phyloP scores from a whole-genome alignment of 1,140 invertebrate genomes.

The Coboldia fuscipes region DNA sequence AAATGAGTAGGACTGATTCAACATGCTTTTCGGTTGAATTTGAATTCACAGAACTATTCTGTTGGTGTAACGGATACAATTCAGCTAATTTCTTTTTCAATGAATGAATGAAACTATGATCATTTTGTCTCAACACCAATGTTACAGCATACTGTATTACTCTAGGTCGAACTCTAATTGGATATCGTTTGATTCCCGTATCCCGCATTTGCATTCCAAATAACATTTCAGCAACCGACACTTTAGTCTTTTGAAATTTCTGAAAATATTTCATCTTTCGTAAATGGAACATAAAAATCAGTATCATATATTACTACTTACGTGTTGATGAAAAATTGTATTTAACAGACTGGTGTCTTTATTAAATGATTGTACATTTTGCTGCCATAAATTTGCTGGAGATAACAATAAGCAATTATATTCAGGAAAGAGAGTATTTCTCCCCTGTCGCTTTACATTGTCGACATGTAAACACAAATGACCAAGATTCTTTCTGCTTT shows the following conservation, averaged over 20 bases:
- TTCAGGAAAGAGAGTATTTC: conserved; percentile 50
- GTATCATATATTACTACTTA: conserved; percentile 18
- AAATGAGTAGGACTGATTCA: conserved; percentile 38
- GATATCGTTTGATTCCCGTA: conserved; percentile 73
- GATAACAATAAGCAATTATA: conserved; percentile 84
- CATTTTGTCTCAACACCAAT: conserved; percentile 60
- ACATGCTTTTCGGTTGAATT: not conserved
- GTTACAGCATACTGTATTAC: conserved; percentile 81
- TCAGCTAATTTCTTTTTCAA: conserved; percentile 43
- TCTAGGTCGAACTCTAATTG: conserved; percentile 54
- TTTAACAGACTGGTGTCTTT: conserved; percentile 54
- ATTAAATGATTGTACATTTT: conserved; percentile 52
- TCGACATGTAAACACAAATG: conserved; percentile 78
- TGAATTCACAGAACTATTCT: conserved; percentile 3
- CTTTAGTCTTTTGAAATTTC: conserved; percentile 55
- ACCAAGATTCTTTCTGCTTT: conserved; percentile 44
- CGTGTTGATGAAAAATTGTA: conserved; percentile 65
- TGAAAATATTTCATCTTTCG: conserved; percentile 15
- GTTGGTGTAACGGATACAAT: conserved; percentile 47
- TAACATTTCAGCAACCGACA: conserved; percentile 68
- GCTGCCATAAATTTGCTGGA: conserved; percentile 83
- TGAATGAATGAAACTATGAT: conserved; percentile 54
- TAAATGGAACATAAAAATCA: not conserved
- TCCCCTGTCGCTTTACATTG: conserved; percentile 37
- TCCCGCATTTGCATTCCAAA: conserved; percentile 81